Evolutionary conservation across 2,797 vertebrate species (phyloP).

Genomic region (Agapornis canus): DNA sequence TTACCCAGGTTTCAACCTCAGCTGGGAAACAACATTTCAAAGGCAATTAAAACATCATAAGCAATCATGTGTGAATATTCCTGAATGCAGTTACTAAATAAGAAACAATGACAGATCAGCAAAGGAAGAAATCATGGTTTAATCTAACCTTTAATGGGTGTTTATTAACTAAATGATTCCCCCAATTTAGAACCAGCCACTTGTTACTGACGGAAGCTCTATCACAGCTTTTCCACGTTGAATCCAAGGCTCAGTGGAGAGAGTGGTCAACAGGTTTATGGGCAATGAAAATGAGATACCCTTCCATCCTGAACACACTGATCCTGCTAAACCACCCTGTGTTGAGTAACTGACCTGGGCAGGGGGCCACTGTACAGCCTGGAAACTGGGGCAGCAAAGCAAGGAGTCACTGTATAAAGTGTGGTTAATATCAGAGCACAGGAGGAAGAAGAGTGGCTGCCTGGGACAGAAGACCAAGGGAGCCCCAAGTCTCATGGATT

Average conservation of each 20-base stretch:
- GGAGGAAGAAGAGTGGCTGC: background rate
- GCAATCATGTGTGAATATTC: conserved; percentile 47
- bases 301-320: background rate
- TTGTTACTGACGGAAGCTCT: background rate
- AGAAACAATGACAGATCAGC: background rate
- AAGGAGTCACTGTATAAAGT: background rate
- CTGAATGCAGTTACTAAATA: conserved; percentile 15
- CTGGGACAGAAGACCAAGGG: background rate
- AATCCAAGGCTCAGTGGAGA: background rate
- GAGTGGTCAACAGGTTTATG: background rate
- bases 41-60: conserved; percentile 56
- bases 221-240: background rate
- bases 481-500: background rate
- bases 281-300: background rate
- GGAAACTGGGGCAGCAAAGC: background rate
- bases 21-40: conserved; percentile 28
- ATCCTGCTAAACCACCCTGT: background rate
- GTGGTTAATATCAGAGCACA: background rate
- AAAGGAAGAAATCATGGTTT: conserved; percentile 5
- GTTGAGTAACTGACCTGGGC: background rate
- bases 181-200: background rate
- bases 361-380: background rate
- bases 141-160: conserved; percentile 2
- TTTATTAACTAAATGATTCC: conserved; percentile 18
- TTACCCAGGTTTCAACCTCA: conserved; percentile 23